phyloP scores from a whole-genome alignment of 1,140 invertebrate species.

The Bombus waltoni region DNA sequence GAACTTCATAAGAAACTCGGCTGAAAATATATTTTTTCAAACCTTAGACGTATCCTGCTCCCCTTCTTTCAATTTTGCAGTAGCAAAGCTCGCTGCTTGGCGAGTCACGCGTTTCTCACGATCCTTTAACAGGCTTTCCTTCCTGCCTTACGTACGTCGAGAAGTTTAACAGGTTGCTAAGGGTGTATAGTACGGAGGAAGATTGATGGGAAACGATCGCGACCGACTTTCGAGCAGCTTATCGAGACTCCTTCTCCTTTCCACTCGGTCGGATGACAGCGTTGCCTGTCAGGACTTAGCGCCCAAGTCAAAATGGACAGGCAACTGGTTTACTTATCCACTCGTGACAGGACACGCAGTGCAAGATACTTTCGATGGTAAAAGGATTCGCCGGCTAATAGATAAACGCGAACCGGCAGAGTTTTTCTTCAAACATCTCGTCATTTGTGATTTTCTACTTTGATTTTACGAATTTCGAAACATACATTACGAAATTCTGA shows the following conservation, averaged over 20 bases:
- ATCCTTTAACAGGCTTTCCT: background rate
- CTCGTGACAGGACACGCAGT: conserved; percentile 5
- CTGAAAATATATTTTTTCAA: background rate
- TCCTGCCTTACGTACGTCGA: background rate
- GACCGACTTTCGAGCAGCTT: conserved; percentile 14
- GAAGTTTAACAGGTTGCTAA: conserved; percentile 66
- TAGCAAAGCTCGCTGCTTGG: background rate
- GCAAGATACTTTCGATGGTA: background rate
- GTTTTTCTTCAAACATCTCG: background rate
- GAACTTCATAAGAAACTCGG: background rate
- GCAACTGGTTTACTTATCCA: conserved; percentile 36
- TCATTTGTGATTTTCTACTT: background rate
- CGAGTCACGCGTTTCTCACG: background rate
- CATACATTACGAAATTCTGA: too few relatives aligned
- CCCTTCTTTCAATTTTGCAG: background rate
- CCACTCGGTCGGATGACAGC: too few relatives aligned
- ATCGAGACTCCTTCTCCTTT: conserved; percentile 10
- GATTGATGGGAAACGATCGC: conserved; percentile 70
- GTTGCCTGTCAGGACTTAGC: background rate
- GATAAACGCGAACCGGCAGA: too few relatives aligned
- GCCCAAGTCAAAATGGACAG: conserved; percentile 27
- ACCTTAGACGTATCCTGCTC: background rate
- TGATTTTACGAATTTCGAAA: background rate
- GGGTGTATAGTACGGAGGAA: conserved; percentile 26
- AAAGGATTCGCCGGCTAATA: background rate